Evolutionary conservation across 2,113 vertebrate genomes (phyloP), one percentile per base, ranked within the genome.

Genomic region (Sceloporus tristichus): DNA sequence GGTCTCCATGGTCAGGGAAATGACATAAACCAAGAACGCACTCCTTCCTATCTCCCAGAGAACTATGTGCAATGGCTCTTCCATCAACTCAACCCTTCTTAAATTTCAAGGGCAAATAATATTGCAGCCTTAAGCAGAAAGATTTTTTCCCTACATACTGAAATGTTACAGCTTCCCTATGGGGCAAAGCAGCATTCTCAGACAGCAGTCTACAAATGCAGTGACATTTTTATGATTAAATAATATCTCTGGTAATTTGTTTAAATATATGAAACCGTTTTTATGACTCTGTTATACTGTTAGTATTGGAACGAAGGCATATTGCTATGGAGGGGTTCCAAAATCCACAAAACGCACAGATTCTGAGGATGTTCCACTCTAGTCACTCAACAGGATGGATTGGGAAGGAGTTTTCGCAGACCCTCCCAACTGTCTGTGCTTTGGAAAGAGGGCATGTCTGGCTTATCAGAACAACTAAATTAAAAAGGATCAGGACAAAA

Each of bases 201-300:
- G 82, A 90, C 53, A 85, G 89, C 86, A 85, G 1, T 8, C 90
- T 80, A 84, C 29, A 71, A 83, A 91, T 82, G 92, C n/a, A 81
- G 87, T 85, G 88, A 90, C 85, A 83, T 76, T 62, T 88, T 88
- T 3, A 42, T 9, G 93, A 90, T 91, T 91, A 78, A 84, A 18
- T 89, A 92, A 93, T n/a, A 89, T 21, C 91, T n/a, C 82, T 66
- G 77, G 88, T 90, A 92, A 91, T 95, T 92, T 93, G 27, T 68
- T 78, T 54, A 27, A 21, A 53, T 48, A 48, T 70, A 70, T 89
- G 85, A 92, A 73, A 84, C 88, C 85, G 82, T 85, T 94, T 92
- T 93, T 91, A 90, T 53, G 48, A 54, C 65, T 54, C 42, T 10
- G 53, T 59, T 25, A 71, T 8, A 88, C 82, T 68, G 68, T 87